phyloP scores from a whole-genome alignment of 2,797 vertebrate genomes.

The Myripristis murdjan region DNA sequence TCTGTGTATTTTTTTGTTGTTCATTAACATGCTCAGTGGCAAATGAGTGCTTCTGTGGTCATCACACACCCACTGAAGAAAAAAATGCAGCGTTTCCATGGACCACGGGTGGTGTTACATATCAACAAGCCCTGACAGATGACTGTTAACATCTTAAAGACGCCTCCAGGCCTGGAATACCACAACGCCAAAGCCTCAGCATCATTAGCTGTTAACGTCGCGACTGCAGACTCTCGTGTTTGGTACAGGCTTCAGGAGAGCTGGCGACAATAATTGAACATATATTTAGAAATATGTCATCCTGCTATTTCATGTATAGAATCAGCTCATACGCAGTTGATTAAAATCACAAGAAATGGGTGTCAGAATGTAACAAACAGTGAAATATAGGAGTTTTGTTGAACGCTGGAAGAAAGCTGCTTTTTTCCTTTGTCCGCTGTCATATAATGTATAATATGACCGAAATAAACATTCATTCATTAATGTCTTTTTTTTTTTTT shows the following conservation, averaged over 20 bases:
- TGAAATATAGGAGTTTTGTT: too few species aligned
- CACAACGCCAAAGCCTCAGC: constrained; percentile 29
- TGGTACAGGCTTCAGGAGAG: constrained; percentile 34
- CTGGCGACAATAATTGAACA: too few species aligned
- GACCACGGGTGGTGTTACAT: constrained; percentile 36
- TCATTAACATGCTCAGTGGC: background rate
- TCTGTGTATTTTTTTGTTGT: constrained; percentile 18
- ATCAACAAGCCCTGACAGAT: constrained; percentile 55
- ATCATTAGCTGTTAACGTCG: constrained; percentile 39
- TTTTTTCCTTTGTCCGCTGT: too few species aligned
- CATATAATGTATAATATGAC: too few species aligned
- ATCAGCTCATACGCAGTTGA: too few species aligned
- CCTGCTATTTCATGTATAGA: too few species aligned
- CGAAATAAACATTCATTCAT: too few species aligned
- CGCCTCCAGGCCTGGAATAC: constrained; percentile 45
- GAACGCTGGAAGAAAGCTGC: too few species aligned
- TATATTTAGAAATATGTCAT: too few species aligned
- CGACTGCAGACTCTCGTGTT: constrained; percentile 29
- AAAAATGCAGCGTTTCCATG: constrained; percentile 24
- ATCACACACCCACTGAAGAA: background rate
- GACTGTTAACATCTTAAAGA: constrained; percentile 40
- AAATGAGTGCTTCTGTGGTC: background rate
- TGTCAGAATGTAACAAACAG: too few species aligned
- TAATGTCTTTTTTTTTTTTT: too few species aligned
- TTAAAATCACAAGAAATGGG: too few species aligned